Evolutionary conservation across 2,888 invertebrate genomes (phyloP).

Genomic region (Drosophila nigritarsus): DNA sequence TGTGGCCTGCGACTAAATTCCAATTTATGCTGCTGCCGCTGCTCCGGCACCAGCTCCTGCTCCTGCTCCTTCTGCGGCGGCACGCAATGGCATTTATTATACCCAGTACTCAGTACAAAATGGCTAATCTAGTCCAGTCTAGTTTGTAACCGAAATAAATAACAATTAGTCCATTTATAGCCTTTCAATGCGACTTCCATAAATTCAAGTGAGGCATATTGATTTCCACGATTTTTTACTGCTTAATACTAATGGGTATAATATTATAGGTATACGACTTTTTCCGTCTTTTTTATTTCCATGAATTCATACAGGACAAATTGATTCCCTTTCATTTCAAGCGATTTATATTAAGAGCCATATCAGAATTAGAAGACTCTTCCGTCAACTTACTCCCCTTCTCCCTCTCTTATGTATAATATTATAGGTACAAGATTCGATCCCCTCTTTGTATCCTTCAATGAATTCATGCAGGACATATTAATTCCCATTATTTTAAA

Average conservation of each 20-base stretch:
- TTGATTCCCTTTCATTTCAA: not conserved
- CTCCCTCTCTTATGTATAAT: not conserved
- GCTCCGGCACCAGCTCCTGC: not conserved
- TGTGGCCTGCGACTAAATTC: constrained; percentile 1
- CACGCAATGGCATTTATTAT: constrained; percentile 66
- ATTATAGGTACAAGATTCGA: not conserved
- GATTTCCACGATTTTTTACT: not conserved
- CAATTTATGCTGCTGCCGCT: not conserved
- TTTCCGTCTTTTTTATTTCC: not conserved
- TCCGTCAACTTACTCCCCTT: not conserved
- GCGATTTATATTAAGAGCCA: not conserved
- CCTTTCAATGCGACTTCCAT: not conserved
- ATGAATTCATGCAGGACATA: too few species aligned
- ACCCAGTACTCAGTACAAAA: constrained; percentile 10
- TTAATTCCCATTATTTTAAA: too few species aligned
- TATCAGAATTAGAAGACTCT: not conserved
- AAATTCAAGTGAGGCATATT: not conserved
- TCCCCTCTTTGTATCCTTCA: not conserved
- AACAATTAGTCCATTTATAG: not conserved
- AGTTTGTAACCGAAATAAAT: constrained; percentile 1
- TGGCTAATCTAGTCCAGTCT: not conserved
- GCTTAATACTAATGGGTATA: not conserved
- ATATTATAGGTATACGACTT: not conserved
- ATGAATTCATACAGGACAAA: not conserved
- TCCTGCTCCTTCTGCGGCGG: constrained; percentile 27